A percentile compares a stretch with the other conserved stretches of the same genome.
Evolutionary conservation across 2,888 invertebrate genomes (phyloP).

Genomic region (Cephus rjabovi): DNA sequence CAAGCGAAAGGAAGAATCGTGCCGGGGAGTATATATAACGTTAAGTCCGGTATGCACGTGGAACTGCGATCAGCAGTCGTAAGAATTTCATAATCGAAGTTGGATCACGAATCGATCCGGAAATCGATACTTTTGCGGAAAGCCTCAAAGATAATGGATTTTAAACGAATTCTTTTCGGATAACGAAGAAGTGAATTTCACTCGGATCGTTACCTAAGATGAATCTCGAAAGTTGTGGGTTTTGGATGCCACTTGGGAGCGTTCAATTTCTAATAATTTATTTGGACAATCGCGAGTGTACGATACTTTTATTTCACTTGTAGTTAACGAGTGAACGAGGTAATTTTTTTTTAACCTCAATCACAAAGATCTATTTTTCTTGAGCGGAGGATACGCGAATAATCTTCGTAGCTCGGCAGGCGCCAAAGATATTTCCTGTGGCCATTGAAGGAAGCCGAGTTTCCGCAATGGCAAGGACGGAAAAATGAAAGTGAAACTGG

Average conservation of each 20-base stretch:
- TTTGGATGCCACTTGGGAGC: not conserved
- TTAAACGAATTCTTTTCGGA: not conserved
- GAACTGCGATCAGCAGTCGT: not conserved
- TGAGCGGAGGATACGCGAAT: not conserved
- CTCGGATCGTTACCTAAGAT: not conserved
- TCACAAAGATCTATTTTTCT: not conserved
- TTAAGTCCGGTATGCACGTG: not conserved
- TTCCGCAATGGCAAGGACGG: conserved; percentile 46
- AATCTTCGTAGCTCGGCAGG: not conserved
- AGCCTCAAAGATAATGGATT: not conserved
- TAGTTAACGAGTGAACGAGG: not conserved
- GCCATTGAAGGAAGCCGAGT: conserved; percentile 11
- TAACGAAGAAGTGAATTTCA: not conserved
- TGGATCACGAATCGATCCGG: not conserved
- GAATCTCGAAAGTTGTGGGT: not conserved
- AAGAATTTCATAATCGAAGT: conserved; percentile 7
- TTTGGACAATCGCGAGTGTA: not conserved
- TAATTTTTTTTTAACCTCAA: not conserved
- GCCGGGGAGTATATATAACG: not conserved
- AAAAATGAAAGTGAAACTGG: conserved; percentile 48
- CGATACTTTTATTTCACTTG: not conserved
- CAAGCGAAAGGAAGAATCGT: conserved; percentile 54
- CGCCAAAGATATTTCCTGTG: not conserved
- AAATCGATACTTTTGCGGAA: not conserved
- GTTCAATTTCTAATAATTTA: not conserved